Percentiles rank a stretch among this genome's conserved stretches.
Conservation (phyloP, 2,113 vertebrate genomes). For the Bucco capensis region DNA sequence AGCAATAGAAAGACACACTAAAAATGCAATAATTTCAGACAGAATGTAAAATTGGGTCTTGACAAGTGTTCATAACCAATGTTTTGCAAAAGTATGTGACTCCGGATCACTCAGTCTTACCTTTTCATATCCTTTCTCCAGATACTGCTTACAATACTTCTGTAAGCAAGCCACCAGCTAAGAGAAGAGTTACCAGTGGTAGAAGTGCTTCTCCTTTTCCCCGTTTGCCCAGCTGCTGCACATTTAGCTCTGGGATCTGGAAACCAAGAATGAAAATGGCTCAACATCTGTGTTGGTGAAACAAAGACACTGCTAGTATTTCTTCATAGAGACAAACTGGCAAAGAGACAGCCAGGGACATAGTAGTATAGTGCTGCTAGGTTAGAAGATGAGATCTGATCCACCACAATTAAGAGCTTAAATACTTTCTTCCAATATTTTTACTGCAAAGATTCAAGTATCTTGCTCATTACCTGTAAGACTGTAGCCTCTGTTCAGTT, state of each 20-base stretch:
- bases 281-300: not conserved
- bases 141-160: not conserved
- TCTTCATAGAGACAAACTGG: not conserved
- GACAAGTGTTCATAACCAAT: fast-evolving
- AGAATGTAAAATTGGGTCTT: not conserved
- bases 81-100: not conserved
- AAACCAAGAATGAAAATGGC: not conserved
- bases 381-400: not conserved
- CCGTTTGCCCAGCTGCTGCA: not conserved
- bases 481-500: not conserved
- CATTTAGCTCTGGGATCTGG: not conserved
- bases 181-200: not conserved
- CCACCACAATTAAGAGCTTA: not conserved
- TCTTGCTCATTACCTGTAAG: not conserved
- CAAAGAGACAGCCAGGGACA: not conserved
- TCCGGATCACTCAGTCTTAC: not conserved
- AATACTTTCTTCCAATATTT: not conserved
- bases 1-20: not conserved
- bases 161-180: not conserved
- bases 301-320: not conserved
- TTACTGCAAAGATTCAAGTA: not conserved
- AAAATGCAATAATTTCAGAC: not conserved
- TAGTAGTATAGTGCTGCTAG: not conserved
- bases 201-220: not conserved
- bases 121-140: not conserved